These are phyloP conservation scores for Propithecus coquereli DNA, from an alignment of 2,113 vertebrate genomes.

Conservation along the genomic window DNA sequence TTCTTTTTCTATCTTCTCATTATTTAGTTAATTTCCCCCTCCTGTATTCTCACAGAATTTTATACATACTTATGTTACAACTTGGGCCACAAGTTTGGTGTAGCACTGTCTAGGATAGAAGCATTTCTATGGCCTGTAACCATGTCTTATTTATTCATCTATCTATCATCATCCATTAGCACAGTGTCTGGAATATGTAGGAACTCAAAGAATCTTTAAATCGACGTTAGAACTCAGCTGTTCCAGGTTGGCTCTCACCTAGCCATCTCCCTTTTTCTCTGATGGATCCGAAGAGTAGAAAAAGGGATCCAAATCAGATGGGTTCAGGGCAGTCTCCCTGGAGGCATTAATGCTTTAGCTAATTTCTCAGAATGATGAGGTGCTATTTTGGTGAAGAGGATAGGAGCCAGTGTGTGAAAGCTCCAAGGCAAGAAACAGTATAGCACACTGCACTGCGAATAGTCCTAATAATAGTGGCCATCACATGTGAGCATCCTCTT, in stretches of 20 bases:
- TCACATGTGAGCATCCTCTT: background rate
- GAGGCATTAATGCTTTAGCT: background rate
- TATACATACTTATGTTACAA: background rate
- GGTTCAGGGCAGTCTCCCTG: background rate
- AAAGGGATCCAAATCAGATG: background rate
- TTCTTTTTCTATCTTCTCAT: slow-evolving; percentile 33
- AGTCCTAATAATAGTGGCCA: background rate
- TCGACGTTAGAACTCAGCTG: background rate
- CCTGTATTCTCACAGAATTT: slow-evolving; percentile 1
- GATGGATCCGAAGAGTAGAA: background rate
- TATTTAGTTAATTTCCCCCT: slow-evolving; percentile 41
- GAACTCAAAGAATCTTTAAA: background rate
- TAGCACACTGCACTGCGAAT: background rate
- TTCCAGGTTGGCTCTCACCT: background rate
- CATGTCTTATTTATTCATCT: background rate
- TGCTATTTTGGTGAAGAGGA: background rate
- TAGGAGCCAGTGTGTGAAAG: background rate
- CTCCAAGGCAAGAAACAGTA: background rate
- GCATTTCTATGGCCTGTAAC: background rate
- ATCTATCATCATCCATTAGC: background rate
- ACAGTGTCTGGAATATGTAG: background rate
- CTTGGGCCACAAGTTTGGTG: background rate
- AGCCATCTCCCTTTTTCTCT: background rate
- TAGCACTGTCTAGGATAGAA: background rate
- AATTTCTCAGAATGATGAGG: background rate